Evolutionary conservation across 2,797 vertebrate species (phyloP), one percentile per base, ranked within the genome.

Genomic region (Sylvia borin): DNA sequence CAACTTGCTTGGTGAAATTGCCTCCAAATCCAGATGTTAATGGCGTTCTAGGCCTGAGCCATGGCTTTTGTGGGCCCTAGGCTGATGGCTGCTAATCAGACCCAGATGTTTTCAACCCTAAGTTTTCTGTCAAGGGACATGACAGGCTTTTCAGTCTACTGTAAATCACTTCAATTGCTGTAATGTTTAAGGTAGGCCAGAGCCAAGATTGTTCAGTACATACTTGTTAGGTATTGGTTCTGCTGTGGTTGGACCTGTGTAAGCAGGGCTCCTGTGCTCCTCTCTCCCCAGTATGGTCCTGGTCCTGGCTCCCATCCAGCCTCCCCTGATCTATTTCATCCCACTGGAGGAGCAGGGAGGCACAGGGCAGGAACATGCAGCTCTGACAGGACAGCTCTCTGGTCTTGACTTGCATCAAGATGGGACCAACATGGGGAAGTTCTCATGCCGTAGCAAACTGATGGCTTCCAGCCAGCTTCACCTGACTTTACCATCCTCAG

Each of bases 331-430:
- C 25, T 21, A 0, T 57, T 64, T 27, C 21, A 42, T 55, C 26
- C 48, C 26, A 2, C 5, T 16, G 55, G 25, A 78, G 24, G 24
- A 89, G 57, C 34, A 15, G 38, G 11, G 25, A 61, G 51, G 5
- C 36, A 40, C 4, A n/a, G 40, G 20, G 21, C 5, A 65, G 57
- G 65, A 77, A 10, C 31, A 13, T 0, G 0, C 65, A 50, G 36
- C 48, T 76, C 51, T 64, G 75, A 29, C 10, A 62, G 47, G 42
- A 40, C 51, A 62, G 1, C 4, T n/a, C 5, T 5, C 50, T 73
- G n/a, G 20, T 78, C 47, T 54, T 71, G 53, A 15, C 34, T 85
- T 65, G 17, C 7, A 9, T 34, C 31, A 7, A 9, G 12, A 3
- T 24, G 34, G 50, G 25, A 61, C 18, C 14, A 58, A 9, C 17